Conservation (phyloP, 2,797 vertebrate species). For the Rhynchotus rufescens region DNA sequence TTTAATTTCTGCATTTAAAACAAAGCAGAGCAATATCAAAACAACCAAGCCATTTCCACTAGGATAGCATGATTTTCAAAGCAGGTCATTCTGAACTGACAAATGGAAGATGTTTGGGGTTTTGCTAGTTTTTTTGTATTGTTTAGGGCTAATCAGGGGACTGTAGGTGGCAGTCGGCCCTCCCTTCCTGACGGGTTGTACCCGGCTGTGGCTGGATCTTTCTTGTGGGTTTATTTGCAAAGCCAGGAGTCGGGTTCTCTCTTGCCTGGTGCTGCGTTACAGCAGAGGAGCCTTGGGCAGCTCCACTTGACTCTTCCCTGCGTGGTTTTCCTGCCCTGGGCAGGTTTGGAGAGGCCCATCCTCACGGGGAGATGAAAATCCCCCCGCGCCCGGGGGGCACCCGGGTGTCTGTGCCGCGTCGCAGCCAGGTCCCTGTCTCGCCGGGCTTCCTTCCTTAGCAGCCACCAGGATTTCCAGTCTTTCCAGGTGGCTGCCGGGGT, state of each 20-base stretch:
- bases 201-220: too few species aligned
- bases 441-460: background rate
- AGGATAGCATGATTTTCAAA: constrained; percentile 57
- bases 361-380: background rate
- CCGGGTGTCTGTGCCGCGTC: background rate
- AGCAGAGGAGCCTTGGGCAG: background rate
- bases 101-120: background rate
- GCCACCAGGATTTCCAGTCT: background rate
- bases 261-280: background rate
- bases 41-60: constrained; percentile 66
- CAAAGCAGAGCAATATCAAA: constrained; percentile 69
- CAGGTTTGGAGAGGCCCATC: background rate
- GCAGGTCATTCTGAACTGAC: constrained; percentile 11
- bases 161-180: background rate
- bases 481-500: background rate
- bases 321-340: background rate
- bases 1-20: constrained; percentile 76
- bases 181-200: background rate
- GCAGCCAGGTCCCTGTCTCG: background rate
- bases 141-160: background rate
- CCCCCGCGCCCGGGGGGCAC: fast-evolving
- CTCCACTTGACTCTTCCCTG: background rate
- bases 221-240: too few species aligned
- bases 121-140: constrained; percentile 33
- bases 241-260: too few species aligned